Percentiles rank a stretch among this genome's conserved stretches.
These are phyloP conservation scores for Eonycteris spelaea DNA, from an alignment of 2,113 vertebrate genomes.

Conservation along the genomic window DNA sequence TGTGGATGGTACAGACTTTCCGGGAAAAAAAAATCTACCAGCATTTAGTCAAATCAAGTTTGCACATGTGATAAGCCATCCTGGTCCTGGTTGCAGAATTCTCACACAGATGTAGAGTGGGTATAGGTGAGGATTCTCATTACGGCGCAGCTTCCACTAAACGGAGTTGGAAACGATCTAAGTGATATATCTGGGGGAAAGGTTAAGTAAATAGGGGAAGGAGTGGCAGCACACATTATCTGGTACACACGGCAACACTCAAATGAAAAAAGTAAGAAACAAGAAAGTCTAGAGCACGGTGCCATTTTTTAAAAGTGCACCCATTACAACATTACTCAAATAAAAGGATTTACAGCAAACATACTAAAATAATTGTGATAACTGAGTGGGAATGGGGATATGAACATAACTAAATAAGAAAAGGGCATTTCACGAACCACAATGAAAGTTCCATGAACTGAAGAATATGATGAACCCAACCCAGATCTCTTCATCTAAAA, in stretches of 20 bases:
- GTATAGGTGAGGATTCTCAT: not conserved
- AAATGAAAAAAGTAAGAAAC: not conserved
- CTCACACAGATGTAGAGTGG: not conserved
- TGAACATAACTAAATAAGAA: not conserved
- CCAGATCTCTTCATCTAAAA: not conserved
- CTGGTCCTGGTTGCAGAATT: not conserved
- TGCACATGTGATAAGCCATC: not conserved
- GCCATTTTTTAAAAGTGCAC: not conserved
- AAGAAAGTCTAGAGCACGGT: not conserved
- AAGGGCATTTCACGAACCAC: not conserved
- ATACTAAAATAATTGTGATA: too few relatives aligned
- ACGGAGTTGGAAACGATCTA: not conserved
- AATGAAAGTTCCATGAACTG: not conserved
- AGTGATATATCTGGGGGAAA: not conserved
- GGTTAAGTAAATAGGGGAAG: not conserved
- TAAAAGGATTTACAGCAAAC: not conserved
- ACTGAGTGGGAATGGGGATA: too few relatives aligned
- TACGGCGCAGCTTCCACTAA: not conserved
- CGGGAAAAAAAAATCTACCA: not conserved
- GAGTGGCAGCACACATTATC: not conserved
- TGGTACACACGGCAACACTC: not conserved
- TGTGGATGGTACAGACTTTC: not conserved
- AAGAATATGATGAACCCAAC: not conserved
- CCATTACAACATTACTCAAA: too few relatives aligned
- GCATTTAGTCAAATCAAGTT: not conserved